These are phyloP conservation scores for Willisornis vidua DNA, from an alignment of 2,113 vertebrate genomes.

Conservation along the genomic window DNA sequence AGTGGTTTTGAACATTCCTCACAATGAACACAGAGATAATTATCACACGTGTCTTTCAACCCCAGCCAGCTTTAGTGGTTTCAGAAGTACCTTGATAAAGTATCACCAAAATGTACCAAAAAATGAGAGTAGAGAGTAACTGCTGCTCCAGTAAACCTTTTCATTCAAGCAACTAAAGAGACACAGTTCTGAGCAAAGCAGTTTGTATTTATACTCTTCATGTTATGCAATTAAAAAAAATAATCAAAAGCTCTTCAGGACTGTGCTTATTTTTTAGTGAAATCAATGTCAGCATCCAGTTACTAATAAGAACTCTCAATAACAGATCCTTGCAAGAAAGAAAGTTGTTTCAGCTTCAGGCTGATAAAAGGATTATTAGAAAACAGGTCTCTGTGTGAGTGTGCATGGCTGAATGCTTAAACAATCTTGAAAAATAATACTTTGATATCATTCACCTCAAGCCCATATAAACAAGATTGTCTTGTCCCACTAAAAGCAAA, in stretches of 20 bases:
- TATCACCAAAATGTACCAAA: background rate
- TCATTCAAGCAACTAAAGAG: background rate
- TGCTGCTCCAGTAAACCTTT: conserved; percentile 3
- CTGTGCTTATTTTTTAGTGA: conserved; percentile 24
- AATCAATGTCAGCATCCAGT: conserved; percentile 44
- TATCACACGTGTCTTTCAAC: background rate
- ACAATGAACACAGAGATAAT: background rate
- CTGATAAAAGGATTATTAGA: conserved; percentile 52
- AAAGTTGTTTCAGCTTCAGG: conserved; percentile 34
- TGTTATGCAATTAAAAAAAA: conserved; percentile 29
- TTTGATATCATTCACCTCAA: background rate
- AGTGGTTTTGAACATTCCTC: background rate
- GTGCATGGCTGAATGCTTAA: background rate
- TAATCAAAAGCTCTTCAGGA: background rate
- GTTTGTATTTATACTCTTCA: background rate
- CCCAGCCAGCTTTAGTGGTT: background rate
- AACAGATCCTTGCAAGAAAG: conserved; percentile 13
- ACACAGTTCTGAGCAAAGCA: background rate
- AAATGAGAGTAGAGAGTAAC: background rate
- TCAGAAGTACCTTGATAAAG: background rate
- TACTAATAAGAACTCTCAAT: conserved; percentile 33
- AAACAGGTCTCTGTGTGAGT: background rate
- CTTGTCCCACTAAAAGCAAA: background rate
- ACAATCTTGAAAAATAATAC: background rate
- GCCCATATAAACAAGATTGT: background rate